Percentiles rank a stretch among this genome's conserved stretches.
phyloP scores from a whole-genome alignment of 2,797 vertebrate species.

The Lithobates pipiens region DNA sequence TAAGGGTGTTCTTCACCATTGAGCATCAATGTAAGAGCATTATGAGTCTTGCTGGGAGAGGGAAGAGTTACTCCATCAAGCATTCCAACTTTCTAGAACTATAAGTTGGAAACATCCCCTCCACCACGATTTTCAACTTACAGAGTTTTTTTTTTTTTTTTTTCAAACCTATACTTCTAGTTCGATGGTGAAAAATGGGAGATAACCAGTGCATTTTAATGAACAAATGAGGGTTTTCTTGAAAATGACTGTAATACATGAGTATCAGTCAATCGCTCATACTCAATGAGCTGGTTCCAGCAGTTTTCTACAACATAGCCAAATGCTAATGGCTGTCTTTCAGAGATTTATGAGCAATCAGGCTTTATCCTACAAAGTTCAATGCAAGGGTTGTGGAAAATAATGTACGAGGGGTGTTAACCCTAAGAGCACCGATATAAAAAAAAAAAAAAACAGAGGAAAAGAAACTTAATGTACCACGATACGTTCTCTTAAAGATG shows the following conservation, averaged over 20 bases:
- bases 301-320: conserved; percentile 45
- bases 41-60: too few relatives aligned
- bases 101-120: too few relatives aligned
- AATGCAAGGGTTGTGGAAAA: conserved; percentile 8
- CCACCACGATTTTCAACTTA: not conserved
- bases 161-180: not conserved
- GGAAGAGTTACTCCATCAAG: too few relatives aligned
- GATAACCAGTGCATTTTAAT: conserved; percentile 1
- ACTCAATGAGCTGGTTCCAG: conserved; percentile 45
- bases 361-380: conserved; percentile 34
- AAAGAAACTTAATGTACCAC: not conserved
- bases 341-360: conserved; percentile 47
- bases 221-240: not conserved
- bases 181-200: not conserved
- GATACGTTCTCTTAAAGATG: too few relatives aligned
- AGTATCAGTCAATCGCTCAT: conserved; percentile 48
- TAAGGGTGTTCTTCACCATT: too few relatives aligned
- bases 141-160: not conserved
- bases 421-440: not conserved
- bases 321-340: conserved; percentile 47
- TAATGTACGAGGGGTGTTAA: conserved; percentile 17
- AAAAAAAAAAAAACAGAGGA: not conserved
- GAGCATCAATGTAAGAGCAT: too few relatives aligned
- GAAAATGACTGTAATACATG: conserved; percentile 36
- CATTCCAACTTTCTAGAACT: too few relatives aligned